phyloP scores from a whole-genome alignment of 2,797 vertebrate species.

The Sebastes oblongus region DNA sequence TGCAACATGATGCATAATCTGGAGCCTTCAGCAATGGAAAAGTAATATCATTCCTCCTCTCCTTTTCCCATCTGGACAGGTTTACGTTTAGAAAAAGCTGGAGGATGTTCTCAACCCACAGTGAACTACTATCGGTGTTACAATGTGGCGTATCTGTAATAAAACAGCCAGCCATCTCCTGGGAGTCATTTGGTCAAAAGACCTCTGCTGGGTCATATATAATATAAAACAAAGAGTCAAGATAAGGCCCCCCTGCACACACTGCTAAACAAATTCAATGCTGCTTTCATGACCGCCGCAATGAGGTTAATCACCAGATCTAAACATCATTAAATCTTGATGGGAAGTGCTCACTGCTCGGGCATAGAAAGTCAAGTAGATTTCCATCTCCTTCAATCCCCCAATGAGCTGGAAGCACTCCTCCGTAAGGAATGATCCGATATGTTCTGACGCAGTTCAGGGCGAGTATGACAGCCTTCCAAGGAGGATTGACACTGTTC shows the following conservation, averaged over 20 bases:
- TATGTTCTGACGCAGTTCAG: slow-evolving; percentile 21
- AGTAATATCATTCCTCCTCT: slow-evolving; percentile 10
- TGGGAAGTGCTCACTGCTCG: neutral
- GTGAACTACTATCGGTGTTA: neutral
- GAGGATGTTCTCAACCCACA: neutral
- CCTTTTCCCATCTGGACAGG: neutral
- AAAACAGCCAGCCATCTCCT: neutral
- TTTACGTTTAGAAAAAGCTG: slow-evolving; percentile 6
- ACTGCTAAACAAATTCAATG: neutral
- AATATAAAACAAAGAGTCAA: neutral
- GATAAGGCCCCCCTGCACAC: neutral
- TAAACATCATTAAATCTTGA: slow-evolving; percentile 17
- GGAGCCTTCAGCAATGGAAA: neutral
- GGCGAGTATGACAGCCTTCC: slow-evolving; percentile 2
- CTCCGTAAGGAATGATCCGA: neutral
- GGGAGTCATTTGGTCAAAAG: neutral
- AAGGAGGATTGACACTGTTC: neutral
- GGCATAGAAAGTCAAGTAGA: neutral
- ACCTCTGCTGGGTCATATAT: neutral
- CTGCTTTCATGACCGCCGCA: neutral
- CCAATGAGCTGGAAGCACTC: neutral
- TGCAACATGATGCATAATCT: neutral
- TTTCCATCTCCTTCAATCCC: neutral
- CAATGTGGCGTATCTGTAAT: neutral
- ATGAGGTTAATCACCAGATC: neutral